Evolutionary conservation across 2,113 vertebrate genomes (phyloP).

Genomic region (Lipotes vexillifer): DNA sequence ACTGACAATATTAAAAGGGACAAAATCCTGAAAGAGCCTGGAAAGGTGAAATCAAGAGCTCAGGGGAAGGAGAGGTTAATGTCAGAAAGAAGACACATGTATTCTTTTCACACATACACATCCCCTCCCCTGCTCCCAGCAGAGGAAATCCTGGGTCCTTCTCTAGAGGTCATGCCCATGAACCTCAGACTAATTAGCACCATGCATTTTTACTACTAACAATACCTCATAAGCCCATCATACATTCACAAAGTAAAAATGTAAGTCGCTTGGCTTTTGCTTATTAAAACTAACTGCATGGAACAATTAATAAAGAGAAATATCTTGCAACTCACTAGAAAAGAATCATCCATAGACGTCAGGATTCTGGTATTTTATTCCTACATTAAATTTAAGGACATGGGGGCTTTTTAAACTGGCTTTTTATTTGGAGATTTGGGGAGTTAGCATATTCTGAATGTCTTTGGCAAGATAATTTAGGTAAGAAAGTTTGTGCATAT

Average conservation of each 20-base stretch:
- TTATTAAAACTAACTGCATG: neutral
- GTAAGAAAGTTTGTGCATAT: constrained; percentile 37
- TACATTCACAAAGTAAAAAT: neutral
- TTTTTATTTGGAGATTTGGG: constrained; percentile 46
- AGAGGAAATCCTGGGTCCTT: neutral
- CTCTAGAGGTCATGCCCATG: neutral
- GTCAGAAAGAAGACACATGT: neutral
- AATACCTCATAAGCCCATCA: neutral
- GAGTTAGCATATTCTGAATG: constrained; percentile 38
- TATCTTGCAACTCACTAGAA: neutral
- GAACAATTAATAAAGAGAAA: constrained; percentile 38
- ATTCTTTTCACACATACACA: neutral
- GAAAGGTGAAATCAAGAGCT: neutral
- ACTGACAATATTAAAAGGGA: neutral
- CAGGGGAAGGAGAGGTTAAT: neutral
- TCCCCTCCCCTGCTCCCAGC: neutral
- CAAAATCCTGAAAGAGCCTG: neutral
- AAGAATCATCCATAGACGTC: neutral
- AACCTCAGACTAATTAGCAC: neutral
- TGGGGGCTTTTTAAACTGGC: neutral
- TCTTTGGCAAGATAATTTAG: constrained; percentile 42
- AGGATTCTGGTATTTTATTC: constrained; percentile 41
- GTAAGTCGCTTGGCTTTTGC: neutral
- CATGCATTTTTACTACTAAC: neutral
- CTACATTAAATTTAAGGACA: constrained; percentile 37